Percentiles rank a stretch among this genome's conserved stretches.
phyloP scores from a whole-genome alignment of 2,888 invertebrate genomes.

The Beris chalybata region DNA sequence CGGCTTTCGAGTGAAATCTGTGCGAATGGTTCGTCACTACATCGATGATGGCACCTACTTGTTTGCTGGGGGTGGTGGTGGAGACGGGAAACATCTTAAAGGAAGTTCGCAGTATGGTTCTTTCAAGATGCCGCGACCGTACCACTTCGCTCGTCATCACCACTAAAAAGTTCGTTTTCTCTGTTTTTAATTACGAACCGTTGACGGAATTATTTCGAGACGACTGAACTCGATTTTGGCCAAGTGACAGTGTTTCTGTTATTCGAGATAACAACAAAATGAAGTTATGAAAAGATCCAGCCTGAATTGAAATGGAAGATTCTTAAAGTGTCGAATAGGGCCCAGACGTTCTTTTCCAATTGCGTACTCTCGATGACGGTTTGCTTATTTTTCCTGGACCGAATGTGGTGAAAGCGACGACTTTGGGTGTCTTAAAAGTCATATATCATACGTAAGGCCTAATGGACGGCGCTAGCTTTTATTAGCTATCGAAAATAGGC shows the following conservation, averaged over 20 bases:
- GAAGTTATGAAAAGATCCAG: constrained; percentile 15
- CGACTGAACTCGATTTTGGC: constrained; percentile 25
- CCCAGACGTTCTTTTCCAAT: constrained; percentile 4
- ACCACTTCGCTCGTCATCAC: neutral
- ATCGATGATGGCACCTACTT: no score
- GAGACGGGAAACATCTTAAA: neutral
- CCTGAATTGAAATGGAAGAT: constrained; percentile 24
- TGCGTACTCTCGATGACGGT: constrained; percentile 19
- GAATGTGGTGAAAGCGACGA: constrained; percentile 12
- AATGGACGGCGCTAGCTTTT: no score
- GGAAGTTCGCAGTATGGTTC: constrained; percentile 24
- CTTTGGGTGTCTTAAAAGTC: neutral
- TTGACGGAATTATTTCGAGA: constrained; percentile 25
- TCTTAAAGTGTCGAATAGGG: constrained; percentile 18
- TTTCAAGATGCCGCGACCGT: constrained; percentile 30
- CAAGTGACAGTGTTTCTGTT: constrained; percentile 20
- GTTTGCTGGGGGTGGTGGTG: no score
- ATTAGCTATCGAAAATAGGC: no score
- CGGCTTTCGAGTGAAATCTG: no score
- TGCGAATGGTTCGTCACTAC: no score
- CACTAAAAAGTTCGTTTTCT: constrained; percentile 20
- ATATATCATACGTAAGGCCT: no score
- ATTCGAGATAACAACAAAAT: constrained; percentile 18
- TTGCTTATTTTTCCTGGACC: constrained; percentile 23
- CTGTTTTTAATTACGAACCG: constrained; percentile 27